phyloP scores from a whole-genome alignment of 2,888 invertebrate species.

The Sussaba pulchella region DNA sequence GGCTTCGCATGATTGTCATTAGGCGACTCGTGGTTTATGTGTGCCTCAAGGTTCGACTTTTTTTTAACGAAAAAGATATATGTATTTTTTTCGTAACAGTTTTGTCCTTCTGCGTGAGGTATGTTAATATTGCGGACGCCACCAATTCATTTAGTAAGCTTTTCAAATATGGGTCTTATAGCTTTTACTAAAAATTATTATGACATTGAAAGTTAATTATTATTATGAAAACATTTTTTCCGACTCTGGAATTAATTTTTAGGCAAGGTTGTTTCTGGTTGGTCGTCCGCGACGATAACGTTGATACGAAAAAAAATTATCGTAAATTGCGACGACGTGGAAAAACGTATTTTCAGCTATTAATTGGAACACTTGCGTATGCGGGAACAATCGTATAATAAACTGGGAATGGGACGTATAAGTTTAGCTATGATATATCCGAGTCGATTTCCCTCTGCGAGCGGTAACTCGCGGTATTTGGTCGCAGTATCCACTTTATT shows the following conservation, averaged over 20 bases:
- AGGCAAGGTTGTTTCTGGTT: background rate
- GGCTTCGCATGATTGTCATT: no score
- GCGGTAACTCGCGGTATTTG: constrained; percentile 65
- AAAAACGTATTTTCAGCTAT: background rate
- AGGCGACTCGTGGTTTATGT: no score
- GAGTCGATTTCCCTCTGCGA: constrained; percentile 46
- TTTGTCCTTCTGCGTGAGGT: no score
- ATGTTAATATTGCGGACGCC: no score
- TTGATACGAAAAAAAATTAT: constrained; percentile 3
- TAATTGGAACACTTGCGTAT: background rate
- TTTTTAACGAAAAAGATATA: no score
- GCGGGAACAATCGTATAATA: constrained; percentile 1
- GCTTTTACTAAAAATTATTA: no score
- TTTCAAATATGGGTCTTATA: no score
- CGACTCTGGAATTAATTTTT: background rate
- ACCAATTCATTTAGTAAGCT: no score
- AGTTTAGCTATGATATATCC: constrained; percentile 13
- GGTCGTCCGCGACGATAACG: background rate
- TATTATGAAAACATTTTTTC: background rate
- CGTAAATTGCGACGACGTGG: background rate
- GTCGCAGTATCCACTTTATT: constrained; percentile 62
- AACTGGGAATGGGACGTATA: background rate
- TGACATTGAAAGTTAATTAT: no score
- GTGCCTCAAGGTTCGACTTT: no score
- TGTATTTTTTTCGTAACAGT: no score